Base-by-base conservation (phyloP, 2,113 vertebrate genomes). In the Catagonus wagneri region DNA sequence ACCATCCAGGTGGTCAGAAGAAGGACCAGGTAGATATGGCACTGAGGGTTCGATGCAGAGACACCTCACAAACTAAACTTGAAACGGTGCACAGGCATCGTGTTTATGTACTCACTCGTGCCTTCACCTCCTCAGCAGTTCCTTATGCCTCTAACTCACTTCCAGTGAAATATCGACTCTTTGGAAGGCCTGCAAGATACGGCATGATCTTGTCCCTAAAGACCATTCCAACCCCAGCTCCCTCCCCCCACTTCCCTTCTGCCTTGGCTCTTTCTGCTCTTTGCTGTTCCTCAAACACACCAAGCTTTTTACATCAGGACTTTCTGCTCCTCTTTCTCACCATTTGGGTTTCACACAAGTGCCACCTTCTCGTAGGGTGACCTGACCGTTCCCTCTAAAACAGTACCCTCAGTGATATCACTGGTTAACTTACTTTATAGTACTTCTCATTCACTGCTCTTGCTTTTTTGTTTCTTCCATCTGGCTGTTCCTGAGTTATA, bases 81-180 rank as follows among this genome's bases (percentile, higher is more conserved):
- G 14, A 19, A 72, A 23, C 27, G 22, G 0, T 1, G 36, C 14
- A 2, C 10, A 0, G 1, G 32, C 7, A 2, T 17, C 1, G 0
- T 54, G 15, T 23, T 2, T 54, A 16, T 29, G n/a, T 1, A 8
- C 22, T 78, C 25, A n/a, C 22, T n/a, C 32, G 9, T 7, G 36
- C 44, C 58, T 22, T 25, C 12, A 10, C 6, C 58, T 58, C 22
- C 19, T 36, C n/a, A 23, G 7, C 27, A 68, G 4, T 22, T 22
- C 25, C 44, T 7, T 7, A 2, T 36, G 29, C 22, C 29, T 52
- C 14, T 17, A 54, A 36, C 75, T 72, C 23, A 10, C 56, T 79
- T 69, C 5, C 1, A 23, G 22, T 50, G 50, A n/a, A 27, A 44
- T n/a, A n/a, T 12, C 44, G 56, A 84, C 3, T n/a, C 16, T 27